Evolutionary conservation across 2,888 invertebrate species (phyloP), one percentile per base, ranked within the genome.

Genomic region (Ashinkailepas kermadecensis): DNA sequence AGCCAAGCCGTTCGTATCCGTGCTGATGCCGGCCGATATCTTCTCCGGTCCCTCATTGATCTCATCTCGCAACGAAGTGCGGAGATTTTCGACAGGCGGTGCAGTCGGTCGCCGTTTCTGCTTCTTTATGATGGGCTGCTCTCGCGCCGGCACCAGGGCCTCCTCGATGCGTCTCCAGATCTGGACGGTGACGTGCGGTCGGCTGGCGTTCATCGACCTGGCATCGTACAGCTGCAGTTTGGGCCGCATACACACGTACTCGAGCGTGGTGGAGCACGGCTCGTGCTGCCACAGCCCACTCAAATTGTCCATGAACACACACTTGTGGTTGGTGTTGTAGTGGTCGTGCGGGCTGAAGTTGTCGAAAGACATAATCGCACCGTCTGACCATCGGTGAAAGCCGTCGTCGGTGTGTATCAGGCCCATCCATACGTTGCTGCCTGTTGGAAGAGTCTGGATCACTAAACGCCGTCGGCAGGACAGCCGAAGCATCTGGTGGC

Each of bases 361-460:
- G 13, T 74, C 74, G 56, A 9, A 74, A 18, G 21, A 56, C 74
- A 74, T 74, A 21, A 74, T 74, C 18, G 74, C 74, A 21, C 74
- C 74, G 56, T 74, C 74, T 9, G 74, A 54, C 74, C 74, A 74
- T 2, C 74, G 74, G 74, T 74, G 74, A 54, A 74, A 74, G 74
- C 74, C 74, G 21, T 74, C 74, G 56, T 74, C 74, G 15, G 74
- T 74, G 39, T 74, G 74, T 7, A 74, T 74, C 54, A 74, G 74
- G 56, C 74, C 74, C 56, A 74, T 54, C 74, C 74, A 74, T 2
- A 74, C 54, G 56, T 13, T 56, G 56, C 21, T 56, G 56, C 54
- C 74, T 74, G 54, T 39, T 39, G 39, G 39, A 39, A 39, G 39
- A 39, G 39, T 39, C 1, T 39, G 39, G 39, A 39, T 39, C 39